Conservation (phyloP, 2,888 invertebrate genomes). For the Eubasilissa splendida region DNA sequence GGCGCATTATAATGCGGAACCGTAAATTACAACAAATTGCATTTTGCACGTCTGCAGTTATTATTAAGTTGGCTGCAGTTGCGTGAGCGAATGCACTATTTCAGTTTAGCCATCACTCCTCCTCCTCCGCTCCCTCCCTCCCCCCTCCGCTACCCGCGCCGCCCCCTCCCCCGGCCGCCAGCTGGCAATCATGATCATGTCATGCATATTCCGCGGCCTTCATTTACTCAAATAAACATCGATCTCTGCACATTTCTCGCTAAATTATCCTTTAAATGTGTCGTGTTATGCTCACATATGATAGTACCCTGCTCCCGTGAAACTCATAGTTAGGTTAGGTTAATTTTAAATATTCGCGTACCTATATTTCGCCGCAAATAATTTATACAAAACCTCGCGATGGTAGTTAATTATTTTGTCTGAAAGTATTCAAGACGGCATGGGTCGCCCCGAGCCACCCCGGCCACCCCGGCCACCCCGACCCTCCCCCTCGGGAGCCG, state of each 20-base stretch:
- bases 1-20: slow-evolving; percentile 58
- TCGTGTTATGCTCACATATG: too few relatives aligned
- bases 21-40: slow-evolving; percentile 59
- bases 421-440: slow-evolving; percentile 48
- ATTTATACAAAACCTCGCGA: neutral
- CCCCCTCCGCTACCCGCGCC: slow-evolving; percentile 31
- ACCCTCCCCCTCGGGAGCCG: slow-evolving; percentile 40
- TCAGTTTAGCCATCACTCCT: slow-evolving; percentile 53
- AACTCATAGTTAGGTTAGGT: too few relatives aligned
- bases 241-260: too few relatives aligned
- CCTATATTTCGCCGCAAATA: too few relatives aligned
- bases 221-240: neutral
- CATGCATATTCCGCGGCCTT: slow-evolving; percentile 2
- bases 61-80: slow-evolving; percentile 59
- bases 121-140: slow-evolving; percentile 36
- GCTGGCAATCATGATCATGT: slow-evolving; percentile 28
- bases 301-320: too few relatives aligned
- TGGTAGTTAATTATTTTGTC: slow-evolving; percentile 55
- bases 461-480: slow-evolving; percentile 1
- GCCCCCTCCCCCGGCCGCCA: neutral
- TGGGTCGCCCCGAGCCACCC: slow-evolving; percentile 26
- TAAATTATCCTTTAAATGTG: too few relatives aligned
- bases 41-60: slow-evolving; percentile 59
- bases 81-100: slow-evolving; percentile 59
- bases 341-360: too few relatives aligned